Evolutionary conservation across 2,113 vertebrate species (phyloP), one percentile per base, ranked within the genome.

Genomic region (Pelmatolapia mariae): DNA sequence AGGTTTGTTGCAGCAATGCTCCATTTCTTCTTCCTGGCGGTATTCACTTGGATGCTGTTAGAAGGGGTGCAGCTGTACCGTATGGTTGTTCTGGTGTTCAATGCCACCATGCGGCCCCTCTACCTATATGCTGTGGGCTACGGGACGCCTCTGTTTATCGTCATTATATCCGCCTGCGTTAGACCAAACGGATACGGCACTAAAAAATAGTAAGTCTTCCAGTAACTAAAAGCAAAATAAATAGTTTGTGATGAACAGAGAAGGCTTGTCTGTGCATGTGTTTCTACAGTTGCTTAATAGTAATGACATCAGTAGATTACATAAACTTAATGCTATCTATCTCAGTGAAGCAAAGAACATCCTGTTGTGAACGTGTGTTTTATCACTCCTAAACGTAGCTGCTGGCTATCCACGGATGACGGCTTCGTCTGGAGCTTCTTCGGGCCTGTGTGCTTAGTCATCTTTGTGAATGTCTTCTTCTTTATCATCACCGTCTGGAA

Each of bases 1-100:
- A 91, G 92, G 36, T 85, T 97, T 19, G 96, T 98, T 13, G 98
- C 98, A 0, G 97, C 87, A 0, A 80, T 97, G 87, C 96, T 98
- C 36, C 98, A 98, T 86, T 96, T 96, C 89, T 97, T 96, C 93
- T 98, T 98, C 94, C 84, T 98, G 93, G 96, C 95, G 0, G 96
- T 97, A 36, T 98, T 98, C 91, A 95, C 94, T 91, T 98, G 98
- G 97, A 98, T 98, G 98, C 93, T 96, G 73, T 95, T 98, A 9
- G 98, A 98, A 87, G 98, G 97, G 1, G 88, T 97, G 57, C 97
- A 98, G 94, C 97, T 98, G 82, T 98, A 98, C 93, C 94, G 97
- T 6, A 97, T 98, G 83, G 97, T 98, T 79, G 97, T 98, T 47
- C 94, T 94, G 26, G 97, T 98, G 79, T 98, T 98, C 95, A 95